These are phyloP conservation scores for Chascanopsetta lugubris DNA, from an alignment of 2,113 vertebrate species.

Conservation along the genomic window DNA sequence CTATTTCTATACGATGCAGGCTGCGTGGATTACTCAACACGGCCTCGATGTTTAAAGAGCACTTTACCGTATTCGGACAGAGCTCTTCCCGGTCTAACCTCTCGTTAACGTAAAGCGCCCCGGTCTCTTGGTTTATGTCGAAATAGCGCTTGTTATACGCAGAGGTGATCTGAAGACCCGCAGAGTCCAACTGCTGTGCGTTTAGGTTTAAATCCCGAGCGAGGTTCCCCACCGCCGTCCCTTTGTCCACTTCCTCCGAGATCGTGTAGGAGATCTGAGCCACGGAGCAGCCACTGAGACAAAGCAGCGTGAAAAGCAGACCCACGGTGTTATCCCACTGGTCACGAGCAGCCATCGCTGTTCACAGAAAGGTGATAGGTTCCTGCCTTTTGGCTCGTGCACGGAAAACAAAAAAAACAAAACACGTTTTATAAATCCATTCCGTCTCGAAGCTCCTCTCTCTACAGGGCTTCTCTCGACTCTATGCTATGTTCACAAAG, in stretches of 20 bases:
- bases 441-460: neutral
- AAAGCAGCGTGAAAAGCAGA: constrained; percentile 62
- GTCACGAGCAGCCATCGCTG: constrained; percentile 55
- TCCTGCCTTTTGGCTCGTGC: neutral
- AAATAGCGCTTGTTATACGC: constrained; percentile 67
- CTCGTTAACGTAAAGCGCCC: constrained; percentile 70
- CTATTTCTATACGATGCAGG: constrained; percentile 73
- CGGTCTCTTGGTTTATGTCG: constrained; percentile 72
- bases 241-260: constrained; percentile 78
- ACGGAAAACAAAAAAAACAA: constrained; percentile 1
- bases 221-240: constrained; percentile 78
- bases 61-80: constrained; percentile 69
- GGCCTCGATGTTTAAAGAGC: constrained; percentile 74
- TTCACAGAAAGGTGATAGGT: neutral
- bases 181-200: constrained; percentile 61
- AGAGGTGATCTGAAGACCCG: constrained; percentile 69
- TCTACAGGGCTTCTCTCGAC: neutral
- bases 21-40: constrained; percentile 68
- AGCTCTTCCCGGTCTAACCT: constrained; percentile 79
- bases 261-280: constrained; percentile 77
- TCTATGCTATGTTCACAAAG: constrained; percentile 41
- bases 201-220: constrained; percentile 78
- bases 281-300: constrained; percentile 57
- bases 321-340: constrained; percentile 25
- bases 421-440: constrained; percentile 22